phyloP scores from a whole-genome alignment of 2,797 vertebrate species.

The Ambastaia sidthimunki region DNA sequence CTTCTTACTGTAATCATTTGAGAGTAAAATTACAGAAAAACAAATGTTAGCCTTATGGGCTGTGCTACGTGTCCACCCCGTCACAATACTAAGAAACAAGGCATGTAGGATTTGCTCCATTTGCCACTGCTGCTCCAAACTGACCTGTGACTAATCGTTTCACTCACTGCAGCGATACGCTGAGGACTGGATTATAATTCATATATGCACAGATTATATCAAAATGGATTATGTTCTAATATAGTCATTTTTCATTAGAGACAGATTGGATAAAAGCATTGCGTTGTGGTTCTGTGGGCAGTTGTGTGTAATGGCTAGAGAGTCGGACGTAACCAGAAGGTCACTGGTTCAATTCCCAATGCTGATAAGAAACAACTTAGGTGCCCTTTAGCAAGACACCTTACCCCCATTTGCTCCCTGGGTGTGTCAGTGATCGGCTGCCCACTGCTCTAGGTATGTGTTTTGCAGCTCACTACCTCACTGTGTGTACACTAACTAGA shows the following conservation, averaged over 20 bases:
- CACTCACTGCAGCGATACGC: neutral
- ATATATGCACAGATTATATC: slow-evolving; percentile 53
- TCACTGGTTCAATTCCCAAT: too few relatives aligned
- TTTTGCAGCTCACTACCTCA: too few relatives aligned
- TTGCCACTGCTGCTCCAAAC: slow-evolving; percentile 9
- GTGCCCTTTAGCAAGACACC: too few relatives aligned
- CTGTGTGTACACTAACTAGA: too few relatives aligned
- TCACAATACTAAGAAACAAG: slow-evolving; percentile 9
- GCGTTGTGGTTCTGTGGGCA: neutral
- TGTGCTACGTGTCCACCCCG: neutral
- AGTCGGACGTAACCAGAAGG: too few relatives aligned
- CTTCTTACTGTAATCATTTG: neutral
- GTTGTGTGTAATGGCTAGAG: too few relatives aligned
- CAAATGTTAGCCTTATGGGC: neutral
- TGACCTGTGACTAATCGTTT: slow-evolving; percentile 42
- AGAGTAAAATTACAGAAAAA: neutral
- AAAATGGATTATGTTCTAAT: slow-evolving; percentile 67
- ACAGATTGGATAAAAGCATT: slow-evolving; percentile 2
- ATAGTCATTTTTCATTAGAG: slow-evolving; percentile 28
- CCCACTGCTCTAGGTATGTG: too few relatives aligned
- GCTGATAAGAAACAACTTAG: too few relatives aligned
- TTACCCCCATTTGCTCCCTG: too few relatives aligned
- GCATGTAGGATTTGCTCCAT: neutral
- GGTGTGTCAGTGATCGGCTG: too few relatives aligned
- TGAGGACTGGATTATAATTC: slow-evolving; percentile 62